These are phyloP conservation scores for Drosophila vallismaia DNA, from an alignment of 2,888 invertebrate genomes.

Conservation along the genomic window DNA sequence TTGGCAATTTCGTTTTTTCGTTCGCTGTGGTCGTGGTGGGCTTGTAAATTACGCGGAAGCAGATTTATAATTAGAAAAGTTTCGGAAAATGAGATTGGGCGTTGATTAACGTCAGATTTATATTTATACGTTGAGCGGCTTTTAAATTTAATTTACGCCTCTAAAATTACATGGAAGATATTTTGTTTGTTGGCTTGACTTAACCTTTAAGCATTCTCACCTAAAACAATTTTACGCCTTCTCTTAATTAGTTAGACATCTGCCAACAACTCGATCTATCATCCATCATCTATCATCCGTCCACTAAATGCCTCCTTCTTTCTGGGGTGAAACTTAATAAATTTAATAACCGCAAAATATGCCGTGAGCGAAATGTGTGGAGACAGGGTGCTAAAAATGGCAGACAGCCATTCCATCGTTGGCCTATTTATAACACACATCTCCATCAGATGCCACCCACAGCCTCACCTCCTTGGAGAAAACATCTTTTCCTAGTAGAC, in stretches of 20 bases:
- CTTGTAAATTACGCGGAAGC: constrained; percentile 46
- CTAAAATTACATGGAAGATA: constrained; percentile 1
- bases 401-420: constrained; percentile 45
- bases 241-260: constrained; percentile 49
- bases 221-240: constrained; percentile 9
- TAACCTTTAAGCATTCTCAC: background rate
- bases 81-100: constrained; percentile 34
- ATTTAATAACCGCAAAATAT: constrained; percentile 60
- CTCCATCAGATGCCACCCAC: constrained; percentile 10
- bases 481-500: background rate
- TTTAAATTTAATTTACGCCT: constrained; percentile 14
- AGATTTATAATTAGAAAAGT: constrained; percentile 59
- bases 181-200: background rate
- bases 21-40: background rate
- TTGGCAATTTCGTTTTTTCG: constrained; percentile 27
- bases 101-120: constrained; percentile 34
- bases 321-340: constrained; percentile 37
- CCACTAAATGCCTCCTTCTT: constrained; percentile 9
- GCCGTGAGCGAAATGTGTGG: constrained; percentile 19
- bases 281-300: constrained; percentile 49
- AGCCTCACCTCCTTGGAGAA: constrained; percentile 7
- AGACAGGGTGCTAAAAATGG: constrained; percentile 37
- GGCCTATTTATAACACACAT: constrained; percentile 51
- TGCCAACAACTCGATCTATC: constrained; percentile 54
- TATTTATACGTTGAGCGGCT: constrained; percentile 9